A percentile compares a stretch with the other conserved stretches of the same genome.
Evolutionary conservation across 2,113 vertebrate species (phyloP).

Genomic region (Nothobranchius furzeri): DNA sequence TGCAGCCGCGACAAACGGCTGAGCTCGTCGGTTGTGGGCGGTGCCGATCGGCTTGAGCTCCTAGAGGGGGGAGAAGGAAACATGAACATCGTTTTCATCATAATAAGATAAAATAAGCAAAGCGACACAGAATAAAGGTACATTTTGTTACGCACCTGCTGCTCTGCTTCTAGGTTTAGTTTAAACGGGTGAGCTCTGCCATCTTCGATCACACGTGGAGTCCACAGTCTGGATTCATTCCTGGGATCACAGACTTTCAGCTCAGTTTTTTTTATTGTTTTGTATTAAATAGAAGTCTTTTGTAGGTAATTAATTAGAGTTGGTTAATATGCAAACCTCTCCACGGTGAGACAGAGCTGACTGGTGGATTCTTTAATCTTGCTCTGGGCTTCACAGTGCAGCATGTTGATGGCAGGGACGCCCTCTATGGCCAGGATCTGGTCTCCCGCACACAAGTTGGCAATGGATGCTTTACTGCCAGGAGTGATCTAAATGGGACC

Average conservation of each 20-base stretch:
- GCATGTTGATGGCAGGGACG: conserved; percentile 85
- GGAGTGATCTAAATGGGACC: conserved; percentile 85
- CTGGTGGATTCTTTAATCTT: conserved; percentile 89
- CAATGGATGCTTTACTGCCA: conserved; percentile 90
- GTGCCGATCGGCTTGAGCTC: conserved; percentile 92
- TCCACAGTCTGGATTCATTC: conserved; percentile 89
- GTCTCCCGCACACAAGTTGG: conserved; percentile 90
- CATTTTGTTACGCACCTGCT: conserved; percentile 82
- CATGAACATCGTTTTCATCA: background rate
- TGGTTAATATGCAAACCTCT: conserved; percentile 80
- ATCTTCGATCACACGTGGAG: conserved; percentile 86
- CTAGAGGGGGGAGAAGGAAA: conserved; percentile 69
- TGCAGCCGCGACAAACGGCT: conserved; percentile 94
- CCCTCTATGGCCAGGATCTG: conserved; percentile 93
- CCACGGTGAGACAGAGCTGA: conserved; percentile 88
- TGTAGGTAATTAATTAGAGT: too few relatives aligned
- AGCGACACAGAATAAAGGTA: background rate
- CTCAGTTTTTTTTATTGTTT: too few relatives aligned
- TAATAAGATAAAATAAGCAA: background rate
- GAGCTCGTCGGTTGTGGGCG: conserved; percentile 92
- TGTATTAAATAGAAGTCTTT: too few relatives aligned
- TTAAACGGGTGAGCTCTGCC: conserved; percentile 88
- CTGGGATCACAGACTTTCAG: conserved; percentile 66
- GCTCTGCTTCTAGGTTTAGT: conserved; percentile 91
- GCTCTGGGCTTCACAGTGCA: conserved; percentile 94